Conservation (phyloP, 2,113 vertebrate species). For the Pogonocichla stellata region DNA sequence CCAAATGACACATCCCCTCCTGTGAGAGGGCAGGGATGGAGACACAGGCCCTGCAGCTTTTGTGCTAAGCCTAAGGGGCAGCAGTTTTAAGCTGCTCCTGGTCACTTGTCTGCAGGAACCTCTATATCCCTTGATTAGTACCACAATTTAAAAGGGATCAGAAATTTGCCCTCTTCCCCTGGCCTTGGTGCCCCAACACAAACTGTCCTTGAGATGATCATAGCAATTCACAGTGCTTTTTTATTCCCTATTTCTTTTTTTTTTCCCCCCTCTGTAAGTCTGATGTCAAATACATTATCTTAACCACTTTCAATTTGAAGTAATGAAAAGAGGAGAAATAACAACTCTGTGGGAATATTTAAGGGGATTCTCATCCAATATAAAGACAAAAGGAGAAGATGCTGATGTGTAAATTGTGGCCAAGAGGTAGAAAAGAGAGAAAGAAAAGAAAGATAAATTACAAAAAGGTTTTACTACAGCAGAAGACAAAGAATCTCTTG, state of each 20-base stretch:
- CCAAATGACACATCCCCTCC: background rate
- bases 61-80: background rate
- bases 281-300: constrained; percentile 14
- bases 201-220: background rate
- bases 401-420: background rate
- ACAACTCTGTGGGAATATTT: background rate
- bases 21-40: background rate
- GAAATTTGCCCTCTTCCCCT: background rate
- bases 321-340: constrained; percentile 25
- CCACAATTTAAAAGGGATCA: background rate
- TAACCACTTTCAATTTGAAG: background rate
- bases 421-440: constrained; percentile 4
- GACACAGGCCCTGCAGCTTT: background rate
- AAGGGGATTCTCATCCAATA: constrained; percentile 29
- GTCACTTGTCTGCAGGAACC: background rate
- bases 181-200: background rate
- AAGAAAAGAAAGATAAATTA: background rate
- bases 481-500: constrained; percentile 16
- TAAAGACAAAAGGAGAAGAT: background rate
- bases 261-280: background rate
- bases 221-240: background rate
- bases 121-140: background rate
- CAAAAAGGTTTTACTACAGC: background rate
- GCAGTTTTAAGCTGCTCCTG: background rate
- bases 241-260: background rate